Evolutionary conservation across 2,888 invertebrate species (phyloP), one percentile per base, ranked within the genome.

Genomic region (Lepidocyrtinus sp.): DNA sequence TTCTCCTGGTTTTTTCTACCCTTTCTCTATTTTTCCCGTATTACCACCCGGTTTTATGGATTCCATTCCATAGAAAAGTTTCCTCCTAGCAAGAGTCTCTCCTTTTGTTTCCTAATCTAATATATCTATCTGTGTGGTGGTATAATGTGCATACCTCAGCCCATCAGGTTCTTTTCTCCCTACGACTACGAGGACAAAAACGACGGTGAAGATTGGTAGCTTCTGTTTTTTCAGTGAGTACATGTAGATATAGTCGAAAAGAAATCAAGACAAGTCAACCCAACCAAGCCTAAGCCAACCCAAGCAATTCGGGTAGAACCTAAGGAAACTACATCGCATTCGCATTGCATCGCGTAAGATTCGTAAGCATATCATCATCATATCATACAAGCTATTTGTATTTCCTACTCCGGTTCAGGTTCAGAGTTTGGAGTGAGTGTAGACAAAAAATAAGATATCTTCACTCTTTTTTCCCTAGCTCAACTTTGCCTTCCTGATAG

Each of bases 171-270:
- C 63, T 75, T 69, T 36, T 46, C 27, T 70, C 63, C 63, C 19
- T 25, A n/a, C 36, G 12, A 36, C 5, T 36, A 36, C 76, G 65
- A 76, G 70, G 76, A 76, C 76, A 61, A 69, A 74, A 74, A 75
- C 75, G 75, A 75, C 75, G 75, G 72, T 77, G 71, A 78, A 36
- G 78, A 78, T 64, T 72, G 78, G 45, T 78, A 78, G 78, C 78
- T 78, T 78, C 78, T 78, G 78, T 78, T 78, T 45, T 69, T 72
- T 71, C n/a, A n/a, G n/a, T n/a, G n/a, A n/a, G n/a, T n/a, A n/a
- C n/a, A n/a, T n/a, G n/a, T n/a, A n/a, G n/a, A n/a, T n/a, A n/a
- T n/a, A n/a, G n/a, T n/a, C n/a, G n/a, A n/a, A n/a, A n/a, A n/a
- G n/a, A n/a, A n/a, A n/a, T n/a, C n/a, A n/a, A n/a, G n/a, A n/a